Conservation (phyloP, 2,113 vertebrate species). For the Synodontis membranacea region DNA sequence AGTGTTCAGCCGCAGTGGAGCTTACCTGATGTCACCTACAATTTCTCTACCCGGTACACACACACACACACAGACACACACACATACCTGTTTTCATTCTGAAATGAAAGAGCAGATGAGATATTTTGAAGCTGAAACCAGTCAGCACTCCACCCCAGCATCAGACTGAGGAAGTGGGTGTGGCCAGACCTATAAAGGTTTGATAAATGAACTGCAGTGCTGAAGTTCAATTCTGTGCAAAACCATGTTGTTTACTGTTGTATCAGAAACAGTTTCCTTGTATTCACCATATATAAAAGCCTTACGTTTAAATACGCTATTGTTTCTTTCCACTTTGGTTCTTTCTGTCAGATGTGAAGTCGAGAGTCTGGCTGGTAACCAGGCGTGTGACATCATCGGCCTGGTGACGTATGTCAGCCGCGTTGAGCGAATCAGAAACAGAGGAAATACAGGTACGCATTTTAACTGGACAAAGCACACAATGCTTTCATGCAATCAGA, state of each 20-base stretch:
- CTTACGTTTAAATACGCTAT: background rate
- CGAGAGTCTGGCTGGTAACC: conserved; percentile 70
- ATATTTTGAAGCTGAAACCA: background rate
- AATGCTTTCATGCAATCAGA: no score
- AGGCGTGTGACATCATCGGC: conserved; percentile 84
- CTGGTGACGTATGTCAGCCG: conserved; percentile 89
- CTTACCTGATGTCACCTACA: conserved; percentile 81
- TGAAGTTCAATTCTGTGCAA: background rate
- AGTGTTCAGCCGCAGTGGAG: conserved; percentile 82
- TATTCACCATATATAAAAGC: no score
- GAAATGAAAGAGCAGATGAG: background rate
- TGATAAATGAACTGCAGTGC: background rate
- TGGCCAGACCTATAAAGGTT: no score
- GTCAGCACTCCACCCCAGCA: no score
- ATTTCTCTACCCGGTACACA: conserved; percentile 81
- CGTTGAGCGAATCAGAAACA: conserved; percentile 80
- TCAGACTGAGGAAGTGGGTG: no score
- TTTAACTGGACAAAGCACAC: background rate
- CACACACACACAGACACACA: background rate
- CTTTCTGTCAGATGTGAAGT: conserved; percentile 78
- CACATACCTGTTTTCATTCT: background rate
- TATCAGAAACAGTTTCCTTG: background rate
- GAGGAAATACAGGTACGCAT: conserved; percentile 68
- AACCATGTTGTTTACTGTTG: background rate
- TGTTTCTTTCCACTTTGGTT: conserved; percentile 7